A percentile compares a stretch with the other conserved stretches of the same genome.
phyloP scores from a whole-genome alignment of 2,113 vertebrate genomes.

The Catagonus wagneri region DNA sequence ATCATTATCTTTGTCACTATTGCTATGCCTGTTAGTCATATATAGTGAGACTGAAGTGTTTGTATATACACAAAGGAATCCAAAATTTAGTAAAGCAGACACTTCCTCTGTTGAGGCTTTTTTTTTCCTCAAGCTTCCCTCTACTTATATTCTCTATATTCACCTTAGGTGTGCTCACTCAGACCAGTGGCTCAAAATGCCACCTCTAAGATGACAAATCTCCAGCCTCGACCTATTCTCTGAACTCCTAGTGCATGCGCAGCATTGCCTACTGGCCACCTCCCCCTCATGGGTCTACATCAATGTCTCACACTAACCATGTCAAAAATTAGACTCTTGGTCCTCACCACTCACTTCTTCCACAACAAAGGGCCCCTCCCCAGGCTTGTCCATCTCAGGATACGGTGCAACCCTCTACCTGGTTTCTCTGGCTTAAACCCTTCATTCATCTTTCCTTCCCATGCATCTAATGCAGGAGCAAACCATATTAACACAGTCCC shows the following conservation, averaged over 20 bases:
- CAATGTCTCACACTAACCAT: not conserved
- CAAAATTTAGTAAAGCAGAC: not conserved
- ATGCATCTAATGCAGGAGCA: not conserved
- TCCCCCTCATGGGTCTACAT: not conserved
- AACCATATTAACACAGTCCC: not conserved
- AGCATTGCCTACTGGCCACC: not conserved
- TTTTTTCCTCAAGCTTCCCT: not conserved
- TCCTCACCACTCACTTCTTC: not conserved
- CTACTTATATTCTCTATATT: not conserved
- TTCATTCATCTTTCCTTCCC: not conserved
- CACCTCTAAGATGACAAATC: not conserved
- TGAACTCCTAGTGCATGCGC: not conserved
- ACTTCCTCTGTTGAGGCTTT: not conserved
- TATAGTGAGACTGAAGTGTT: not conserved
- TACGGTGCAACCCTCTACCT: too few relatives aligned
- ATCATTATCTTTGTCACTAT: not conserved
- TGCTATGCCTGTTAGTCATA: not conserved
- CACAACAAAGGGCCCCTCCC: not conserved
- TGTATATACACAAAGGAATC: not conserved
- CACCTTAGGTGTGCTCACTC: not conserved
- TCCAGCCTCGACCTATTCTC: not conserved
- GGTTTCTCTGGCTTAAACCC: not conserved
- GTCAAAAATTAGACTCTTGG: not conserved
- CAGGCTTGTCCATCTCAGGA: not conserved
- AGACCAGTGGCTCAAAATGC: not conserved